phyloP scores from a whole-genome alignment of 2,113 vertebrate genomes.

The Diphyllodes magnificus region DNA sequence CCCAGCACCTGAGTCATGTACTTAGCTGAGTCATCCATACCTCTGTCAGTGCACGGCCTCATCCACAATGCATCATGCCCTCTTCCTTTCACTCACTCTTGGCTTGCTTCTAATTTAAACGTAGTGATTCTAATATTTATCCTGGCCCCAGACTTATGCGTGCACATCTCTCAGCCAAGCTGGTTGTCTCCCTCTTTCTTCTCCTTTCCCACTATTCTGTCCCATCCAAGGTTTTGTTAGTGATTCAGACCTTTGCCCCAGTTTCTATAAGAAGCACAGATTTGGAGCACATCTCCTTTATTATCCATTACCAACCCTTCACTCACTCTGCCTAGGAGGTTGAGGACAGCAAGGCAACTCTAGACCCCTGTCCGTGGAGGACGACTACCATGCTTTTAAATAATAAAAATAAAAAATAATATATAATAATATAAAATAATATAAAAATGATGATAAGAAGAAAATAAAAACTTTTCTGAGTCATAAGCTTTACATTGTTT shows the following conservation, averaged over 20 bases:
- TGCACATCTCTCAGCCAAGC: not conserved
- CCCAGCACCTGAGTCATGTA: constrained; percentile 42
- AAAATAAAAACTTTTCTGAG: not conserved
- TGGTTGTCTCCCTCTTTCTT: not conserved
- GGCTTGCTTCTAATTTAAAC: not conserved
- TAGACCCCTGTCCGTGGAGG: not conserved
- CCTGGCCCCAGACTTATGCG: not conserved
- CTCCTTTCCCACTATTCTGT: not conserved
- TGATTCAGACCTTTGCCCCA: not conserved
- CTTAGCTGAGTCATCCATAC: not conserved
- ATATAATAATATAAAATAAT: too few relatives aligned
- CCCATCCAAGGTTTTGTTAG: not conserved
- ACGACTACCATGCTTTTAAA: not conserved
- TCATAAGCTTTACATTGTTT: not conserved
- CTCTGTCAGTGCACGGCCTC: not conserved
- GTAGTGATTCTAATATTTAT: not conserved
- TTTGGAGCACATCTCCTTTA: not conserved
- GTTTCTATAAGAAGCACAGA: fast-evolving
- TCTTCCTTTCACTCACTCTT: not conserved
- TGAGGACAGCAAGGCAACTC: not conserved
- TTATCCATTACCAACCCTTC: not conserved
- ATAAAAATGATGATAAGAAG: too few relatives aligned
- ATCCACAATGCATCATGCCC: not conserved
- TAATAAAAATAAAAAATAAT: not conserved
- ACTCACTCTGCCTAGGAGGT: not conserved